phyloP scores from a whole-genome alignment of 2,797 vertebrate species.

The Enteromius fasciolatus region DNA sequence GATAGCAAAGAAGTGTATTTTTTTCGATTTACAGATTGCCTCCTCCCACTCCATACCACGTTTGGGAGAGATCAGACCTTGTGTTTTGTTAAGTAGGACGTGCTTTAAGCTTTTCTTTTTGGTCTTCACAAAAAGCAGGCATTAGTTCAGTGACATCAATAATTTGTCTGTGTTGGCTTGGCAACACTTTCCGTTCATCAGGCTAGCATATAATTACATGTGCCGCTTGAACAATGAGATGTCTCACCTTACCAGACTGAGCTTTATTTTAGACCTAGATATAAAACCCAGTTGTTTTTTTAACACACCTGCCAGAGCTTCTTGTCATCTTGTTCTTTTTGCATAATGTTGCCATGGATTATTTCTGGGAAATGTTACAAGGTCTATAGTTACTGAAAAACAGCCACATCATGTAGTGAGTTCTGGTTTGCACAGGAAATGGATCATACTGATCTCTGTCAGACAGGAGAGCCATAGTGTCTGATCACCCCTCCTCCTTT shows the following conservation, averaged over 20 bases:
- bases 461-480: not conserved
- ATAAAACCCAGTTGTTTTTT: not conserved
- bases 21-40: not conserved
- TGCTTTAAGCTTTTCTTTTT: conserved; percentile 2
- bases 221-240: conserved; percentile 22
- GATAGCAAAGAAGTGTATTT: not conserved
- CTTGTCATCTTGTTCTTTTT: conserved; percentile 28
- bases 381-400: conserved; percentile 1
- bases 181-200: conserved; percentile 39
- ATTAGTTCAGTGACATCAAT: conserved; percentile 2
- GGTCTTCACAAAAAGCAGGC: conserved; percentile 23
- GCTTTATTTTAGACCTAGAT: conserved; percentile 1
- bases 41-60: not conserved
- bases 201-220: conserved; percentile 22
- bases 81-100: not conserved
- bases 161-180: conserved; percentile 35
- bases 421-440: not conserved
- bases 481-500: not conserved
- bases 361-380: not conserved
- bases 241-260: conserved; percentile 39
- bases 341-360: not conserved
- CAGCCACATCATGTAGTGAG: not conserved
- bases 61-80: not conserved
- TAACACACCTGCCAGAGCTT: not conserved
- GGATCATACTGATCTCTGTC: conserved; percentile 8